Conservation (phyloP, 1,140 invertebrate species). For the Caenorhabditis elegans region WBcel235 BX284602.5:14652001-14652500, state of each 20-base stretch:
- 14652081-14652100: too few relatives aligned
- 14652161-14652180: slow-evolving; percentile 13
- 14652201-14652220: background rate
- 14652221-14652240: background rate
- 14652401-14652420: slow-evolving; percentile 2
- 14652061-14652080: too few relatives aligned
- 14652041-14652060: background rate
- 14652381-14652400: slow-evolving; percentile 20
- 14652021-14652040: too few relatives aligned
- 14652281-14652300: slow-evolving; percentile 25
- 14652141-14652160: slow-evolving; percentile 13
- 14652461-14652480: background rate
- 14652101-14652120: background rate
- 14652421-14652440: background rate
- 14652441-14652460: slow-evolving; percentile 13
- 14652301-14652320: background rate
- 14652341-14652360: background rate
- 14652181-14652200: slow-evolving; percentile 18
- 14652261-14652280: background rate
- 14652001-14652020: too few relatives aligned
- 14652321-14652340: background rate
- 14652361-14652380: background rate
- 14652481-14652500: background rate
- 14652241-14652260: background rate
- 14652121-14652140: background rate